phyloP scores from a whole-genome alignment of 1,140 invertebrate species.

The Oreohelix idahoensis region DNA sequence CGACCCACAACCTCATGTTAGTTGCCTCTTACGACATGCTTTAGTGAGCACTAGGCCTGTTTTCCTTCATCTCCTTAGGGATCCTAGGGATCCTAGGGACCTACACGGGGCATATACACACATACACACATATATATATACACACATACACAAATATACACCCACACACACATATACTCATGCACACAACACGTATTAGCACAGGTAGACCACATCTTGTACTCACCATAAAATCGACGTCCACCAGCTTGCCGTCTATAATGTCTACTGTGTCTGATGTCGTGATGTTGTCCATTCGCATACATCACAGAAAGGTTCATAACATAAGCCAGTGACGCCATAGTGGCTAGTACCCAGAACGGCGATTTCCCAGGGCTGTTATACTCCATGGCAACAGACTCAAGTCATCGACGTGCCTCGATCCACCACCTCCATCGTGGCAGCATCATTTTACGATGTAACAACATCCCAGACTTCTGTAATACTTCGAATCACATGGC shows the following conservation, averaged over 20 bases:
- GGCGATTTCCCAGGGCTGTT: not conserved
- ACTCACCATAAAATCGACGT: not conserved
- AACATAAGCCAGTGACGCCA: not conserved
- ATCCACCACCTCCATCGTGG: not conserved
- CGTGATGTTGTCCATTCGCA: not conserved
- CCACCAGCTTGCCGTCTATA: not conserved
- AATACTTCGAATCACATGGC: too few species aligned
- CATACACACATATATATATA: too few species aligned
- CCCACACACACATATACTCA: too few species aligned
- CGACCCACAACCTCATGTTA: too few species aligned
- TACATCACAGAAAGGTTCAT: not conserved
- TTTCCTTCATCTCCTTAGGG: too few species aligned
- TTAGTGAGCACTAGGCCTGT: too few species aligned
- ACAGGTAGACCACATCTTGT: not conserved
- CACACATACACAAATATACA: too few species aligned
- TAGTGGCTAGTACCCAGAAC: not conserved
- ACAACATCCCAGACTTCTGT: not conserved
- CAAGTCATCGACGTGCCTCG: not conserved
- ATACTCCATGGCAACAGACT: not conserved
- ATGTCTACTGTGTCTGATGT: not conserved
- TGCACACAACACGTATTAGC: too few species aligned
- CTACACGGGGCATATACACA: too few species aligned
- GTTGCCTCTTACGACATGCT: too few species aligned
- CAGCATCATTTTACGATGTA: not conserved
- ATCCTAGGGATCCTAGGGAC: too few species aligned